Conservation (phyloP, 2,113 vertebrate species). For the Ctenodactylus gundi region DNA sequence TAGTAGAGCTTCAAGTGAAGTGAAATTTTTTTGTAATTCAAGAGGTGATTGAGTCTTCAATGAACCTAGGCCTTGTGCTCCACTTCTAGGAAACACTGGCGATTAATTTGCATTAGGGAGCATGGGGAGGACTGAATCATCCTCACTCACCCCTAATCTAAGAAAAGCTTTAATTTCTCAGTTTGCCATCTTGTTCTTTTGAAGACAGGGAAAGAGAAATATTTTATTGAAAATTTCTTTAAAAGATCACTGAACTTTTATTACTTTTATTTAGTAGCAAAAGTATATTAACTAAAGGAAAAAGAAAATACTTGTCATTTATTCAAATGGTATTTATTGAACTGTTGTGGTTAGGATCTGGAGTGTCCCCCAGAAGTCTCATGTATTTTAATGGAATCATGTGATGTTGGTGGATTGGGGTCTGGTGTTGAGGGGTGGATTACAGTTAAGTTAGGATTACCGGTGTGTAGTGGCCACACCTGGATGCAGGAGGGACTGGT, state of each 20-base stretch:
- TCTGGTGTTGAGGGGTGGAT: no score
- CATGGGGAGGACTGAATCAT: background rate
- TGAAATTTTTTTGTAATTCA: conserved; percentile 63
- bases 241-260: background rate
- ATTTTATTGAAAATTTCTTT: conserved; percentile 2
- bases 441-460: no score
- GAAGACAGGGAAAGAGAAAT: conserved; percentile 1
- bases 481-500: no score
- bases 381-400: no score
- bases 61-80: conserved; percentile 57
- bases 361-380: no score
- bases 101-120: conserved; percentile 48
- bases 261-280: background rate
- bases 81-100: conserved; percentile 47
- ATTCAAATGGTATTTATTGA: background rate
- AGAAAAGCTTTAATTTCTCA: background rate
- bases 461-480: no score
- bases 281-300: background rate
- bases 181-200: background rate
- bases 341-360: no score
- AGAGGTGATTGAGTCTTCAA: conserved; percentile 56
- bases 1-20: conserved; percentile 41
- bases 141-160: background rate
- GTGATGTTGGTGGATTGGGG: no score
- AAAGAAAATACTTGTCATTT: conserved; percentile 7